Evolutionary conservation across 2,113 vertebrate genomes (phyloP), one percentile per base, ranked within the genome.

Genomic region (Amblyornis subalaris): DNA sequence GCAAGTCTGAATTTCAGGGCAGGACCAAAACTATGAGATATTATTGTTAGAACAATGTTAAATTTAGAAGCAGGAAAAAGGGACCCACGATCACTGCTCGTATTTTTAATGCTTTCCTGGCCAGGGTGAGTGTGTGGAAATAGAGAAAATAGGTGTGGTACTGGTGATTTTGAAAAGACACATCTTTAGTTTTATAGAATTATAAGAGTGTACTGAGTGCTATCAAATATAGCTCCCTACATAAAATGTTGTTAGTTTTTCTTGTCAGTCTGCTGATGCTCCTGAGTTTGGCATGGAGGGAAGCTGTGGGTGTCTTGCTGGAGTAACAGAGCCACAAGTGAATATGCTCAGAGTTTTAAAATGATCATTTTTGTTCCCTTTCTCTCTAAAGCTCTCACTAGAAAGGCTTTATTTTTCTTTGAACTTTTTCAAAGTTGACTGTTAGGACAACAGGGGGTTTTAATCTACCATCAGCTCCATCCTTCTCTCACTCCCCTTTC

Each of bases 281-380:
- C 79, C 79, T 73, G 54, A 50, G 33, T 79, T 95, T 94, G 90
- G 73, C 61, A 26, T 16, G 51, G 66, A 71, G 48, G 66, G 71
- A 74, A 85, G 44, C 64, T 80, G 88, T 94, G 81, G 66, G 61
- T 81, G 67, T 93, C 81, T 77, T 80, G 26, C 71, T 91, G 83
- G 90, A 93, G 76, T 73, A 75, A 71, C 45, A 87, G 77, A 88
- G n/a, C 42, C 71, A 51, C 61, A 71, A 92, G 74, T 69, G 77
- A 89, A 94, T 85, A 60, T 88, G 28, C 54, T 62, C 60, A 53
- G 73, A 89, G 69, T 71, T 95, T 94, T 16, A 84, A 84, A 95
- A 92, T 48, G 15, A 89, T 79, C 13, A 16, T 75, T 88, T 92
- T 76, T 67, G 72, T 84, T 93, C 38, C 20, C 6, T 51, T 85